Evolutionary conservation across 2,888 invertebrate species (phyloP).

Genomic region (Latrodectus elegans): DNA sequence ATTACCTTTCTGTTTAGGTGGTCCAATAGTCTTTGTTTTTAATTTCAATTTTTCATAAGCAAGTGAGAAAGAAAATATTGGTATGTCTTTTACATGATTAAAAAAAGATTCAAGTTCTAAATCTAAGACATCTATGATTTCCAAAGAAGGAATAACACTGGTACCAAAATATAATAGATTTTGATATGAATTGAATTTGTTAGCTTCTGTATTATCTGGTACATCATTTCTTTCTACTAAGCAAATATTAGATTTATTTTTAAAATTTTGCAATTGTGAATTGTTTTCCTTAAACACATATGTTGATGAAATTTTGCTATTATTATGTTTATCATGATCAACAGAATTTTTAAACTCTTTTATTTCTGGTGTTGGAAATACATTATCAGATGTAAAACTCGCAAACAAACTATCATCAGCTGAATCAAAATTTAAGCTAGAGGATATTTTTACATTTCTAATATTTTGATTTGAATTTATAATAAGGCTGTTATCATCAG

Average conservation of each 20-base stretch:
- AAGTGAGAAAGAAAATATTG: slow-evolving; percentile 73
- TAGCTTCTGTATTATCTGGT: no score
- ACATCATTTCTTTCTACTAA: no score
- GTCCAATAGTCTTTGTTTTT: slow-evolving; percentile 69
- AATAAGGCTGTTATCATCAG: not conserved
- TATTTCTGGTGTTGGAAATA: slow-evolving; percentile 32
- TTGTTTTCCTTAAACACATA: no score
- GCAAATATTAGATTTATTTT: no score
- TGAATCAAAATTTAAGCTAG: slow-evolving; percentile 6
- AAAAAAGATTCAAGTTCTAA: slow-evolving; percentile 72
- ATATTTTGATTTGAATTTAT: no score
- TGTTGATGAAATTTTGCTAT: no score
- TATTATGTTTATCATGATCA: no score
- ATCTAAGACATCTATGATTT: slow-evolving; percentile 19
- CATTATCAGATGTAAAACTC: slow-evolving; percentile 41
- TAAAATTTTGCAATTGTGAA: no score
- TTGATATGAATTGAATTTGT: no score
- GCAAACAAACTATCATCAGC: slow-evolving; percentile 39
- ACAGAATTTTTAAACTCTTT: not conserved
- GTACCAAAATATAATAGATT: no score
- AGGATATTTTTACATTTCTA: no score
- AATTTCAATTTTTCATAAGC: slow-evolving; percentile 74
- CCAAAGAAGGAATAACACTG: not conserved
- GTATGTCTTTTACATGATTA: slow-evolving; percentile 73
- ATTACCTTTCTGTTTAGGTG: slow-evolving; percentile 38